phyloP scores from a whole-genome alignment of 2,113 vertebrate genomes.

The Tachycineta bicolor region DNA sequence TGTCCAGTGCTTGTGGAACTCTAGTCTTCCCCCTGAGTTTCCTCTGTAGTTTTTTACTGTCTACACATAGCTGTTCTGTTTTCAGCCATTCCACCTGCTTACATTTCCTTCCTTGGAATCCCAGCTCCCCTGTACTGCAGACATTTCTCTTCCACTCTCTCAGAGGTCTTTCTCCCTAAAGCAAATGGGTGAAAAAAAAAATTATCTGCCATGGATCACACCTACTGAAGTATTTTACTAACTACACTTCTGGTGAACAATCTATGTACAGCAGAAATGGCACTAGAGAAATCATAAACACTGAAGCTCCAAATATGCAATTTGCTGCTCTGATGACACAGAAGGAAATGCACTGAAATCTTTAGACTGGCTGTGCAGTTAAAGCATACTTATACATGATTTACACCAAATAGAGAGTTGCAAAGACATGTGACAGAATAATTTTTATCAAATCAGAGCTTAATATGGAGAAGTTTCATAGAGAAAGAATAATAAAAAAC shows the following conservation, averaged over 20 bases:
- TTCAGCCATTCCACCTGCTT: neutral
- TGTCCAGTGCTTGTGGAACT: neutral
- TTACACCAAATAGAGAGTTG: neutral
- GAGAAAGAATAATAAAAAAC: neutral
- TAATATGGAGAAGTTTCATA: neutral
- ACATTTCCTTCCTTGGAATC: neutral
- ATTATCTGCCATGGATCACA: neutral
- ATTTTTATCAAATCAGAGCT: neutral
- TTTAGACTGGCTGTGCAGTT: neutral
- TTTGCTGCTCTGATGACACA: neutral
- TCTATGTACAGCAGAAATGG: neutral
- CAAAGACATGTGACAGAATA: neutral
- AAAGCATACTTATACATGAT: neutral
- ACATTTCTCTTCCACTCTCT: neutral
- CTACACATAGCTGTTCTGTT: neutral
- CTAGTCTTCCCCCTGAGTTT: neutral
- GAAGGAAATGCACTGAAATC: neutral
- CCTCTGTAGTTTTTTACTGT: neutral
- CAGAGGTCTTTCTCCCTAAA: neutral
- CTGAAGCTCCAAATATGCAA: neutral
- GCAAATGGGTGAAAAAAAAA: neutral
- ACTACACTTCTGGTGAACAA: neutral
- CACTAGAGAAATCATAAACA: neutral
- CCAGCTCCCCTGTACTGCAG: neutral
- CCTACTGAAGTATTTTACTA: neutral